phyloP scores from a whole-genome alignment of 2,888 invertebrate species.

The Xylota segnis region DNA sequence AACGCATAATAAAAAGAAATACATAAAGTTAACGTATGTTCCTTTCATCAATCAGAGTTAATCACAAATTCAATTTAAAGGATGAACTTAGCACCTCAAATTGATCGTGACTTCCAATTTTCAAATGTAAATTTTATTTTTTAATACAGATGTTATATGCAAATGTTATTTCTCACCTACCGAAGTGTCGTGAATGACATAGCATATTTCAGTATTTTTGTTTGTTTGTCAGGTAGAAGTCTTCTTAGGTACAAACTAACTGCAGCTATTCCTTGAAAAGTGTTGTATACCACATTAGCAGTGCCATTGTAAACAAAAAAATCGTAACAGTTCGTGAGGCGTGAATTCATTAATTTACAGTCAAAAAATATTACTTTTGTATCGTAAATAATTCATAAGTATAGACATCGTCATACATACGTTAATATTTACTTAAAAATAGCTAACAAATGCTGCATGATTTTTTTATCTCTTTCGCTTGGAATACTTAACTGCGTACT shows the following conservation, averaged over 20 bases:
- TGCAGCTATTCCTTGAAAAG: slow-evolving; percentile 31
- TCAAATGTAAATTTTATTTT: slow-evolving; percentile 58
- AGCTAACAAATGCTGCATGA: background rate
- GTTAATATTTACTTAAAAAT: background rate
- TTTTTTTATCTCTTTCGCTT: background rate
- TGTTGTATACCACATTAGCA: slow-evolving; percentile 61
- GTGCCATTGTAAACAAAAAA: slow-evolving; percentile 40
- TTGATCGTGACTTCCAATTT: slow-evolving; percentile 65
- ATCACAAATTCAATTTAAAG: slow-evolving; percentile 32
- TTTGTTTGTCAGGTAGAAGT: slow-evolving; percentile 52
- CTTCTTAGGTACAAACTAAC: slow-evolving; percentile 32
- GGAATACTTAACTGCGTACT: background rate
- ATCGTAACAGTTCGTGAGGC: slow-evolving; percentile 49
- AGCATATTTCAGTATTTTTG: slow-evolving; percentile 43
- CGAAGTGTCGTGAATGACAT: slow-evolving; percentile 69
- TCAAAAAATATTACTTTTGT: slow-evolving; percentile 32
- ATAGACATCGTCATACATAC: slow-evolving; percentile 17
- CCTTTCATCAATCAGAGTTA: background rate
- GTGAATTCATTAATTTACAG: slow-evolving; percentile 45
- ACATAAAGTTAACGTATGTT: too few relatives aligned
- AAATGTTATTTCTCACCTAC: slow-evolving; percentile 69
- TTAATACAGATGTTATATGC: slow-evolving; percentile 70
- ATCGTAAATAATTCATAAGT: slow-evolving; percentile 48
- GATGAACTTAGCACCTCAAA: slow-evolving; percentile 61
- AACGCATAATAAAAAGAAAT: too few relatives aligned